Conservation (phyloP, 2,888 invertebrate genomes). For the Cataglyphis altisquamis region DNA sequence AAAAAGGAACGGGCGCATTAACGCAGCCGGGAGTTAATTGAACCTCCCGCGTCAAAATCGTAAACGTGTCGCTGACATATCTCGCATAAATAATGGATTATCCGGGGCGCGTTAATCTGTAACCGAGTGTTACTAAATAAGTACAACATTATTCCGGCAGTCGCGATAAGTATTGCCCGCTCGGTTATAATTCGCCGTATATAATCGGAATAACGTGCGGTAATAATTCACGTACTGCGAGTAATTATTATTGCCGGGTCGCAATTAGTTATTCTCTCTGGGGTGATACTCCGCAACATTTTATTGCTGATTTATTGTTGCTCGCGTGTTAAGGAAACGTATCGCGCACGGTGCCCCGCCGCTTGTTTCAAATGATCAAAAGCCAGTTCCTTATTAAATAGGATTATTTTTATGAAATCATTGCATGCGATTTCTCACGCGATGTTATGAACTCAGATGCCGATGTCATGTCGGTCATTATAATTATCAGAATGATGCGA, state of each 20-base stretch:
- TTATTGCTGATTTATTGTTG: constrained; percentile 71
- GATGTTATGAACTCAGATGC: constrained; percentile 40
- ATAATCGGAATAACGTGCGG: constrained; percentile 70
- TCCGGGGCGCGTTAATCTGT: constrained; percentile 50
- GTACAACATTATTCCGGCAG: constrained; percentile 44
- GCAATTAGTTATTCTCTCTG: constrained; percentile 67
- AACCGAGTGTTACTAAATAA: constrained; percentile 48
- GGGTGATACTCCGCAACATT: constrained; percentile 67
- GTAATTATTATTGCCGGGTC: constrained; percentile 71
- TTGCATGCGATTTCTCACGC: constrained; percentile 39
- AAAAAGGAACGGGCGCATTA: constrained; percentile 35
- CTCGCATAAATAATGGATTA: constrained; percentile 60
- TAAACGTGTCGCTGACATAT: constrained; percentile 59
- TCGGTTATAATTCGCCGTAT: constrained; percentile 61
- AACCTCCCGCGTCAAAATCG: constrained; percentile 59
- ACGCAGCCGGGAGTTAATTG: constrained; percentile 62
- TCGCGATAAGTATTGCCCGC: constrained; percentile 46
- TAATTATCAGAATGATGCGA: constrained; percentile 28
- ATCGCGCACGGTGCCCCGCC: constrained; percentile 62
- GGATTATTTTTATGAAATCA: constrained; percentile 63
- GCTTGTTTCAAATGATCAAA: constrained; percentile 63
- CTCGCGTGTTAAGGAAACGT: constrained; percentile 71
- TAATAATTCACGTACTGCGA: constrained; percentile 68
- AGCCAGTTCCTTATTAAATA: constrained; percentile 65
- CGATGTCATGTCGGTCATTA: constrained; percentile 28